Conservation (phyloP, 1,140 invertebrate species). For the Drosophila virilis region DNA sequence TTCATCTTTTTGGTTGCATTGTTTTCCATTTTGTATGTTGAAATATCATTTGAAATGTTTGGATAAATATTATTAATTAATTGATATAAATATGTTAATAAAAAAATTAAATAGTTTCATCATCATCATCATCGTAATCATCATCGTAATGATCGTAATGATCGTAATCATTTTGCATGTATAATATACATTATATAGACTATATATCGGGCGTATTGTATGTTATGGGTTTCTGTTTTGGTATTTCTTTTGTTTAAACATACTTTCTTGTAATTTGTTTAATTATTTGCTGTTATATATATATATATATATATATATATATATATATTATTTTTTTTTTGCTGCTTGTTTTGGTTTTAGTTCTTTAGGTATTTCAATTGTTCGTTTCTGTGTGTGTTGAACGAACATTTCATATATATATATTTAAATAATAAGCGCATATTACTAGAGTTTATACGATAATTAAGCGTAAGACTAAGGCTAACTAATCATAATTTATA, state of each 20-base stretch:
- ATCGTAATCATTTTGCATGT: constrained; percentile 47
- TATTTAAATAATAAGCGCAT: constrained; percentile 51
- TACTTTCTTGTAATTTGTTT: no score
- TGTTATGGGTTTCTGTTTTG: constrained; percentile 50
- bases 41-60: constrained; percentile 82
- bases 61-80: constrained; percentile 81
- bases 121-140: constrained; percentile 22
- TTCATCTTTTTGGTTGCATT: constrained; percentile 52
- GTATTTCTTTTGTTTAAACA: constrained; percentile 17
- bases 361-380: constrained; percentile 1
- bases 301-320: not conserved
- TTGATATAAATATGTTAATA: constrained; percentile 81
- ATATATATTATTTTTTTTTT: not conserved
- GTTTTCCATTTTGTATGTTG: constrained; percentile 66
- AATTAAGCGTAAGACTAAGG: constrained; percentile 47
- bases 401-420: constrained; percentile 15
- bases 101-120: constrained; percentile 76
- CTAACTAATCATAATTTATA: constrained; percentile 65
- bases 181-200: constrained; percentile 27
- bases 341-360: constrained; percentile 14
- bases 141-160: constrained; percentile 32
- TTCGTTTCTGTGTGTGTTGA: constrained; percentile 15
- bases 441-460: constrained; percentile 44
- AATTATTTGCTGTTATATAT: not conserved
- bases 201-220: constrained; percentile 50